Conservation (phyloP, 2,797 vertebrate species). For the Ispidina picta region DNA sequence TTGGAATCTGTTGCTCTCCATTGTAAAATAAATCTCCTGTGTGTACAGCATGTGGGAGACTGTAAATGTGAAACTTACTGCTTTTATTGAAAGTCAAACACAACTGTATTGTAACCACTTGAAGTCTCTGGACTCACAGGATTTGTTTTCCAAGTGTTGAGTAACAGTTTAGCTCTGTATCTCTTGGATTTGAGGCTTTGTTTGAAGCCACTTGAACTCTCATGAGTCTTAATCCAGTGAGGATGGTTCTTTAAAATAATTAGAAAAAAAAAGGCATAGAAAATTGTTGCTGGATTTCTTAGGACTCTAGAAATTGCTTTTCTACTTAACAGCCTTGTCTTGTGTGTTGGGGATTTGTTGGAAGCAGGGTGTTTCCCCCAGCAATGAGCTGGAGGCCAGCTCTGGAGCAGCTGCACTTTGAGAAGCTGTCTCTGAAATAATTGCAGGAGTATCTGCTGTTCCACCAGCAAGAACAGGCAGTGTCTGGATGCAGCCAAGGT, state of each 20-base stretch:
- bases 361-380: neutral
- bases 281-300: neutral
- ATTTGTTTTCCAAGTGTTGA: neutral
- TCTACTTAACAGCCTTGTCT: neutral
- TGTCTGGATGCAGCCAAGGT: neutral
- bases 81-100: neutral
- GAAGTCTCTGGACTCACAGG: neutral
- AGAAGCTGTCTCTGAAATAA: neutral
- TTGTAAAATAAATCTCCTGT: conserved; percentile 21
- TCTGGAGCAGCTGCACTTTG: neutral
- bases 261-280: neutral
- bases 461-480: neutral
- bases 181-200: neutral
- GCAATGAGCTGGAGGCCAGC: neutral
- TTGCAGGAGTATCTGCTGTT: neutral
- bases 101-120: neutral
- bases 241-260: neutral
- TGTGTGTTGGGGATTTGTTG: neutral
- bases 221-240: neutral
- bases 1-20: conserved; percentile 49
- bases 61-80: neutral
- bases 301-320: neutral
- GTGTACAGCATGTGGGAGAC: neutral
- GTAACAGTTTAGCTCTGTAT: neutral
- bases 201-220: neutral